A percentile compares a stretch with the other conserved stretches of the same genome.
Evolutionary conservation across 2,113 vertebrate species (phyloP).

Genomic region (Falcunculus frontatus): DNA sequence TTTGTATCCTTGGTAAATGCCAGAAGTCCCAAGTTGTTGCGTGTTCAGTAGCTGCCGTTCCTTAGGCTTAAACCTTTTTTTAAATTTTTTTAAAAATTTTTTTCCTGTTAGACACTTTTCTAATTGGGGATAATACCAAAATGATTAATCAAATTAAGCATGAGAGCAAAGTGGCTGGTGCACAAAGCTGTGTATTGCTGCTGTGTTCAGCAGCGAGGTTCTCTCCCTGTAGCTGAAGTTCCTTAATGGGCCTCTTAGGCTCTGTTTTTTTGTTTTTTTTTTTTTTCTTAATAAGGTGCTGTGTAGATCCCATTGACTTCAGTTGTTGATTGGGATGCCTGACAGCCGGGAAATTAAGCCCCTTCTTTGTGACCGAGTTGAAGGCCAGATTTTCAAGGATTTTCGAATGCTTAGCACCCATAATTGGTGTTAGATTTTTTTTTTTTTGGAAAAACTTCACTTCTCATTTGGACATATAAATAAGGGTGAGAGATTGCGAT

Average conservation of each 20-base stretch:
- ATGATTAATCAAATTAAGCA: constrained; percentile 54
- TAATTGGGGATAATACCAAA: constrained; percentile 55
- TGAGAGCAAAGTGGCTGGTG: constrained; percentile 25
- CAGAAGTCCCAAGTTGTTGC: not conserved
- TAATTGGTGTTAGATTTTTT: constrained; percentile 29
- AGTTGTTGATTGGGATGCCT: constrained; percentile 50
- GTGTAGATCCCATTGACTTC: constrained; percentile 41
- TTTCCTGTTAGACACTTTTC: not conserved
- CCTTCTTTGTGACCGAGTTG: constrained; percentile 30
- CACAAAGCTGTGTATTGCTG: not conserved
- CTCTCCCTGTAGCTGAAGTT: not conserved
- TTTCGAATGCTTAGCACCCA: constrained; percentile 29
- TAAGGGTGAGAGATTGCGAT: not conserved
- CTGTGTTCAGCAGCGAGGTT: not conserved
- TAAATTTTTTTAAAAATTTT: not conserved
- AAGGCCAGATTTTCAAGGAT: constrained; percentile 62
- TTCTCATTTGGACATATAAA: not conserved
- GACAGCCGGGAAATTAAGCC: constrained; percentile 53
- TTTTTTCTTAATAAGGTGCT: constrained; percentile 20
- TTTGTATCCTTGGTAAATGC: not conserved
- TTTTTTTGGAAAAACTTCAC: not conserved
- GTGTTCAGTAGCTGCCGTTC: not conserved
- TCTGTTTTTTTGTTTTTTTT: not conserved
- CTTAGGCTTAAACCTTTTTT: not conserved
- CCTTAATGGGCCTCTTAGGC: constrained; percentile 30